Conservation (phyloP, 2,113 vertebrate genomes). For the Tetraodon nigroviridis region DNA sequence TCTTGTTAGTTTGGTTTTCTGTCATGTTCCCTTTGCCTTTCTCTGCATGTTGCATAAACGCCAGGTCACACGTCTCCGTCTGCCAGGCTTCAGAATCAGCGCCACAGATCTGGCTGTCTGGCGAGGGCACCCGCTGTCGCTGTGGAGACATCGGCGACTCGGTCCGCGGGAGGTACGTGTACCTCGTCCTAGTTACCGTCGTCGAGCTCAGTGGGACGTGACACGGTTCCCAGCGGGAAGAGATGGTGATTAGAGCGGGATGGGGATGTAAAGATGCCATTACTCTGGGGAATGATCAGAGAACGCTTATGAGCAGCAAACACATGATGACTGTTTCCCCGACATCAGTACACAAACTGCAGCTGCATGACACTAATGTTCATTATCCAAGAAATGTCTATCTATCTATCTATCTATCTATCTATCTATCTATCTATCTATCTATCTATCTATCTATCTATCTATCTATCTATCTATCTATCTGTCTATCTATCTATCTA, state of each 20-base stretch:
- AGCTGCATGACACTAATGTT: neutral
- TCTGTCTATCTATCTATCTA: constrained; percentile 17
- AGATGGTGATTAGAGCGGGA: constrained; percentile 53
- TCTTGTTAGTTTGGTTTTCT: neutral
- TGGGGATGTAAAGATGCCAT: constrained; percentile 49
- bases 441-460: constrained; percentile 1
- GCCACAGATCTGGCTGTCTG: constrained; percentile 49
- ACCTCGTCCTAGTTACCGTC: constrained; percentile 56
- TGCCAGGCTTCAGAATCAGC: constrained; percentile 28
- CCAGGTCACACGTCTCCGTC: constrained; percentile 25
- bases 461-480: constrained; percentile 8
- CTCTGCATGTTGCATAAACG: neutral
- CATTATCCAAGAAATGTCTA: neutral
- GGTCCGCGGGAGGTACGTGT: constrained; percentile 60
- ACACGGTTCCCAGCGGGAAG: constrained; percentile 59
- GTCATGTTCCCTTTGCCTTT: neutral
- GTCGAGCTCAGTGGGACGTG: constrained; percentile 55
- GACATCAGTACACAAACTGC: constrained; percentile 2
- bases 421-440: constrained; percentile 7
- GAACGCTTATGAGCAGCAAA: constrained; percentile 33
- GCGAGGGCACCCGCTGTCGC: constrained; percentile 48
- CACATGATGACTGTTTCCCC: constrained; percentile 8
- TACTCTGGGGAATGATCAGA: constrained; percentile 49
- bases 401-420: constrained; percentile 1
- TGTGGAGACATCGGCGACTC: constrained; percentile 52